Base-by-base conservation (phyloP, 2,113 vertebrate genomes). In the Megalops atlanticus region DNA sequence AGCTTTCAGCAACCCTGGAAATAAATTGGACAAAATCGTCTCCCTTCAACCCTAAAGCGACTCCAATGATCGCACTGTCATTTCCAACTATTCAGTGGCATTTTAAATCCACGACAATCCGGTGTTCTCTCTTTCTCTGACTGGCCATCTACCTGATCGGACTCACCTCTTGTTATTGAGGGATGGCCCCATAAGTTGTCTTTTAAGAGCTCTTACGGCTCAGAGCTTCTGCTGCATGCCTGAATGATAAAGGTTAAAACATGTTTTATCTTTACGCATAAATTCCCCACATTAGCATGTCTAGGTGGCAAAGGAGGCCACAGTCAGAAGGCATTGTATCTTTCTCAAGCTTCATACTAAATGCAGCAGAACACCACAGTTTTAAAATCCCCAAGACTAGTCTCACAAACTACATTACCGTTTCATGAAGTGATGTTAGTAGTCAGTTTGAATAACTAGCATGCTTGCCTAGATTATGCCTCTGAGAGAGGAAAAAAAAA, bases 11-110 rank as follows among this genome's bases (percentile, higher is more conserved):
- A 52, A 41, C 58, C 79, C 47, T n/a, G 40, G 72, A 68, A 83
- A 83, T 82, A 85, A 70, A 86, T 82, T 72, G 76, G 33, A 80
- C 68, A 74, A 73, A 78, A 78, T 78, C 70, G 39, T 80, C 82
- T 74, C 77, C 58, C 72, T 54, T 82, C 41, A 78, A 74, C 68
- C 71, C 75, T 43, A 78, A 68, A 84, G 70, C 16, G 52, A 73
- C 70, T 80, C 52, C 81, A 49, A 39, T 80, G 71, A 79, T 76
- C 43, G 31, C 68, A 12, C 73, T n/a, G 43, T 80, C 81, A 69
- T 85, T 47, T 41, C 41, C 52, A 70, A 78, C 76, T 70, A 70
- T 21, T 43, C 81, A 39, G 39, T 74, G 14, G 33, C 52, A 16
- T 80, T 69, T 78, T 52, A 38, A 12, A 54, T 39, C 74, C 52